These are phyloP conservation scores for Leptodactylus fallax DNA, from an alignment of 2,797 vertebrate genomes.

Conservation along the genomic window DNA sequence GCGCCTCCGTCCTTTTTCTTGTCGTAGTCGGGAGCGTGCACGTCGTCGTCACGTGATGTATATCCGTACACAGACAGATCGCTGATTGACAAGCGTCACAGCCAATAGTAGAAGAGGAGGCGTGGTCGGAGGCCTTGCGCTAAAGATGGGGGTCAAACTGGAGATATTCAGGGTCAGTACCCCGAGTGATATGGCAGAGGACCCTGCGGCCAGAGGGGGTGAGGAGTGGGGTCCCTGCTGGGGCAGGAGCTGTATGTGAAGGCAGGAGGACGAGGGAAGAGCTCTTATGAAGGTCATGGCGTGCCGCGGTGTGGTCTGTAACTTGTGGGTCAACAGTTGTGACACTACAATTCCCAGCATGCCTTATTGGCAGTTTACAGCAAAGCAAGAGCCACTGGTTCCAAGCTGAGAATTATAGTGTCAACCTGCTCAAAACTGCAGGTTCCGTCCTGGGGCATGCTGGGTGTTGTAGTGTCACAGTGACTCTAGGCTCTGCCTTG, in stretches of 20 bases:
- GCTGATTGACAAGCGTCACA: background rate
- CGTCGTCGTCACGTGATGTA: background rate
- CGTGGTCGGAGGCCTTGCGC: constrained; percentile 11
- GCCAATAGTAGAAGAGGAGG: constrained; percentile 30
- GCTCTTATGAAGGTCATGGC: background rate
- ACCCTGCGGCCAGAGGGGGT: too few relatives aligned
- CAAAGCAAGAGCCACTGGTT: too few relatives aligned
- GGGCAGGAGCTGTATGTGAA: background rate
- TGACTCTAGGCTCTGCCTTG: too few relatives aligned
- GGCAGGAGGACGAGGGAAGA: background rate
- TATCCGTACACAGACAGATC: background rate
- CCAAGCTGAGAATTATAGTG: too few relatives aligned
- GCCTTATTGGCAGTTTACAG: background rate
- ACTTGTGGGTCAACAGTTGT: too few relatives aligned
- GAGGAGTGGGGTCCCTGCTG: background rate
- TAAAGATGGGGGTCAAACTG: constrained; percentile 54
- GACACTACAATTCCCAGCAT: background rate
- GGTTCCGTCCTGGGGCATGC: background rate
- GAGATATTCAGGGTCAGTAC: constrained; percentile 56
- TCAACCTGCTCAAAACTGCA: background rate
- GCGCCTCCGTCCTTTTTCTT: too few relatives aligned
- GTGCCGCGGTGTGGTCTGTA: background rate
- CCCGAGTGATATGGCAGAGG: too few relatives aligned
- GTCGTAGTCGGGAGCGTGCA: too few relatives aligned
- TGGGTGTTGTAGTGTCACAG: background rate